Evolutionary conservation across 2,113 vertebrate genomes (phyloP), one percentile per base, ranked within the genome.

Genomic region (Nestor notabilis): DNA sequence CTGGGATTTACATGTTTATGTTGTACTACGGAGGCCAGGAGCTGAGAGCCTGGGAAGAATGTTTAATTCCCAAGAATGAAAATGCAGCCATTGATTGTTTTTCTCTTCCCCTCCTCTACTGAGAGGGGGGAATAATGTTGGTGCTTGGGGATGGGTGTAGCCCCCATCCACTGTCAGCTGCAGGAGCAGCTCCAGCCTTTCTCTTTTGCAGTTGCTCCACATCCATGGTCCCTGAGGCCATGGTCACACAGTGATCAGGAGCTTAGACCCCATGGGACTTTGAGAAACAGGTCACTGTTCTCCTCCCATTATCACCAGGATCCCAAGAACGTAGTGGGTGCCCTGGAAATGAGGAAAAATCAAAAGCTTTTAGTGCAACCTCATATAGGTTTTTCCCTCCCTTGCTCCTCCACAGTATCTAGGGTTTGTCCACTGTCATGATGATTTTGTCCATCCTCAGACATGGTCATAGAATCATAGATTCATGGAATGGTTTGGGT

Each of bases 171-270:
- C 23, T 1, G 1, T 19, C 33, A 46, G 47, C 46, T 47, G 47
- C 29, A 15, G 55, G 15, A 53, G 33, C 75, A 39, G 39, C 47
- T 88, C 65, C n/a, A 44, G 33, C 39, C 29, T 10, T 2, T 8
- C 21, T 52, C 31, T 53, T 39, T 35, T 0, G 1, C 17, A 21
- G 21, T 18, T 78, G 9, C n/a, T 66, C 21, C 5, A 4, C 13
- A 49, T 16, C 66, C 49, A 20, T 1, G 2, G 31, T 18, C 17
- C 27, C 25, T 2, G 21, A 31, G 14, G 27, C 25, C 11, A 17
- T 1, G 6, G 37, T 37, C 44, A 28, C 2, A 3, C 11, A 17
- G 37, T 37, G 19, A 37, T 24, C 0, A 0, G 49, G 27, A 56
- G 12, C 74, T 49, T 43, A 37, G 28, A 15, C 20, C 41, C 11